Evolutionary conservation across 1,140 invertebrate genomes (phyloP).

Genomic region (Caerostris darwini): DNA sequence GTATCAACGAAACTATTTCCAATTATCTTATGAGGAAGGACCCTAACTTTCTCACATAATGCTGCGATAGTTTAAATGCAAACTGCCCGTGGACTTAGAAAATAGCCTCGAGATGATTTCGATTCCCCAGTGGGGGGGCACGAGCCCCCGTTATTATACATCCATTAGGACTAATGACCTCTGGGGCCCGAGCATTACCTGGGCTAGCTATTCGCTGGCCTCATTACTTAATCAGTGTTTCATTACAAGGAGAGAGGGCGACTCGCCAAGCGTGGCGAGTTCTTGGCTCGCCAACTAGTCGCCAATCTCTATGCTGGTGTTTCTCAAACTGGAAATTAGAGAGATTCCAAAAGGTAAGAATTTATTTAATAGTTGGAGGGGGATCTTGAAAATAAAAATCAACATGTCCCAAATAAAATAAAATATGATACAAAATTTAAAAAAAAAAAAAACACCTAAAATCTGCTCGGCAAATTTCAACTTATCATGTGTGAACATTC

Average conservation of each 20-base stretch:
- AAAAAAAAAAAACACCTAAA: no score
- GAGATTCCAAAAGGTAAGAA: no score
- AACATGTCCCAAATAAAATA: no score
- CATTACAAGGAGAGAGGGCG: conserved; percentile 64
- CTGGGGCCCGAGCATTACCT: conserved; percentile 29
- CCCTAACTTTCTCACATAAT: neutral
- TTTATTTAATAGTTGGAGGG: no score
- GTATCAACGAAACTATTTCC: conserved; percentile 42
- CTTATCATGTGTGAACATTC: no score
- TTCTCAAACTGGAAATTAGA: no score
- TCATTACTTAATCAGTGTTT: conserved; percentile 77
- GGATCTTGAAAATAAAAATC: no score
- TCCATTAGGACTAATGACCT: conserved; percentile 71
- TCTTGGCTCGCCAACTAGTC: conserved; percentile 31
- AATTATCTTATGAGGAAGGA: conserved; percentile 37
- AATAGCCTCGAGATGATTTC: conserved; percentile 8
- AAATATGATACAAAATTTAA: no score
- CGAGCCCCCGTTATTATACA: conserved; percentile 52
- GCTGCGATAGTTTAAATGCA: conserved; percentile 40
- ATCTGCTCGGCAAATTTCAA: no score
- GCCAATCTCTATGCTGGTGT: neutral
- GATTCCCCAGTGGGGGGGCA: neutral
- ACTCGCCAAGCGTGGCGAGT: conserved; percentile 21
- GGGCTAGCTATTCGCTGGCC: neutral
- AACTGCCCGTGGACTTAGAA: neutral